Evolutionary conservation across 2,113 vertebrate species (phyloP), one percentile per base, ranked within the genome.

Genomic region (Pluvianellus socialis): DNA sequence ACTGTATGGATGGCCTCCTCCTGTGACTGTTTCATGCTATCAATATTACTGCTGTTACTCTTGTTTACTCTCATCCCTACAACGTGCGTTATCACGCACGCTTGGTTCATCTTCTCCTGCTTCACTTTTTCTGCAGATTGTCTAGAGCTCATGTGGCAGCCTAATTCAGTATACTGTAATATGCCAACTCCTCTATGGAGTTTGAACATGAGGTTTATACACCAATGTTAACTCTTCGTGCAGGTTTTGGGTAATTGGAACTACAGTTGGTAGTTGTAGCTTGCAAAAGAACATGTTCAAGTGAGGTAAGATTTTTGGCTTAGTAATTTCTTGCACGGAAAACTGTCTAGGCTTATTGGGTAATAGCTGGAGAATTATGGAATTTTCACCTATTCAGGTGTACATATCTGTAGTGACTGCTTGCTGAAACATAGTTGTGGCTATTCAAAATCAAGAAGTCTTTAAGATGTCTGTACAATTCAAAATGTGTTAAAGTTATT

Each of bases 151-250:
- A 6, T 0, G 7, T 23, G 26, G 53, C 44, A 77, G 32, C 12
- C 12, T 30, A n/a, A 17, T 47, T 32, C 59, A 89, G 9, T 6
- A 16, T 14, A 26, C 14, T 26, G 26, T 1, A 38, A 16, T 18
- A 5, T 26, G 12, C 18, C 56, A 75, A 38, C 56, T 21, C 4
- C 47, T 67, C 73, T 77, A 3, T 3, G 14, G 50, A 53, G 16
- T 3, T 75, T 27, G 92, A 61, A 35, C 12, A 0, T 0, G 1
- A 56, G 33, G 2, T 42, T 88, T 91, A 23, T 27, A 10, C 7
- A 9, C 0, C 3, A 15, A 3, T 9, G 7, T 53, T 32, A 49
- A 12, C 50, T 81, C 27, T 85, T 72, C 1, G 1, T 55, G 18
- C 23, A 49, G 14, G 26, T 8, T 68, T 85, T 61, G 38, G 19